Percentiles rank a stretch among this genome's conserved stretches.
These are phyloP conservation scores for Ophiodon elongatus DNA, from an alignment of 2,113 vertebrate genomes.

Conservation along the genomic window DNA sequence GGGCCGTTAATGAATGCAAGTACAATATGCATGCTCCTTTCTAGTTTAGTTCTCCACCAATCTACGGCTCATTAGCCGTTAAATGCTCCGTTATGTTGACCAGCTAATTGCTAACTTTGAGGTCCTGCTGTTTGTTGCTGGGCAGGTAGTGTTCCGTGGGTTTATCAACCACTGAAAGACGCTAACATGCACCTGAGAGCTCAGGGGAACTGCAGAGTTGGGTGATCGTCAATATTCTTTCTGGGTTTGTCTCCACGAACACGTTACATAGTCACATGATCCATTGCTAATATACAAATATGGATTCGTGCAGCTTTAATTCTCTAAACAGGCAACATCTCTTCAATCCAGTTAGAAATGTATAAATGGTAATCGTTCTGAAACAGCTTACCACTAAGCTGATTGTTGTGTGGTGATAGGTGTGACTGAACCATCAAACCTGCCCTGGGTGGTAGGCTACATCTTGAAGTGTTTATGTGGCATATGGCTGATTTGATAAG, in stretches of 20 bases:
- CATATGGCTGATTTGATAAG: neutral
- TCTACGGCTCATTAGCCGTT: neutral
- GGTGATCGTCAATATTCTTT: neutral
- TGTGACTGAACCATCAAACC: neutral
- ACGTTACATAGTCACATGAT: neutral
- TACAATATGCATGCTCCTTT: neutral
- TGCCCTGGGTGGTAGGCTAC: neutral
- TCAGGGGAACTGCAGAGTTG: neutral
- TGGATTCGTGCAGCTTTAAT: neutral
- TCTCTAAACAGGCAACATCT: neutral
- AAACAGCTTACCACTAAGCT: neutral
- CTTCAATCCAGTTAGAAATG: neutral
- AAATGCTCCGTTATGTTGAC: neutral
- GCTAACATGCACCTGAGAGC: neutral
- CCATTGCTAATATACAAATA: neutral
- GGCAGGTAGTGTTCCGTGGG: neutral
- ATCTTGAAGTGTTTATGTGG: neutral
- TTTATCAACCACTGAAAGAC: neutral
- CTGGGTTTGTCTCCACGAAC: too few species aligned
- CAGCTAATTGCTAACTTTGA: neutral
- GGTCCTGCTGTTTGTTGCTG: neutral
- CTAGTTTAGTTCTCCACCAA: neutral
- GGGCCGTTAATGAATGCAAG: neutral
- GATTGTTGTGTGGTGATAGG: neutral
- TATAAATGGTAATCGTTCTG: neutral